Evolutionary conservation across 2,113 vertebrate species (phyloP), one percentile per base, ranked within the genome.

Genomic region (Nannospalax galili): DNA sequence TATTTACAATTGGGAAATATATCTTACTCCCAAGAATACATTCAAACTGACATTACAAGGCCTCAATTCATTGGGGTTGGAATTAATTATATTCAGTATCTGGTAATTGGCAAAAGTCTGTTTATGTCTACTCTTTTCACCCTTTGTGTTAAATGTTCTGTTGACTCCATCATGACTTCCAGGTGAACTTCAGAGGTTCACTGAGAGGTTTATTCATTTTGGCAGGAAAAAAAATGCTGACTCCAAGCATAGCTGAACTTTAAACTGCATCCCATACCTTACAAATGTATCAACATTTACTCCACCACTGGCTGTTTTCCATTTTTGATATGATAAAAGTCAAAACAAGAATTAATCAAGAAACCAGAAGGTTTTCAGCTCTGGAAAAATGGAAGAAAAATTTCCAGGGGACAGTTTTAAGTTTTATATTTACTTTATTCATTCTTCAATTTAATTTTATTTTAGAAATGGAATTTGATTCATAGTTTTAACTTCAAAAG

Each of bases 121-220:
- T 91, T 96, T 96, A 85, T 32, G 72, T 96, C 91, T 95, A 32
- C 16, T 91, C 52, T 56, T 15, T 16, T 88, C 48, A 92, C 32
- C 65, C 52, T 95, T 86, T 85, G 37, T 91, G 65, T 91, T 97
- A 80, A 94, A 85, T 84, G 80, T 91, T 97, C 95, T 85, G n/a
- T 65, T 95, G 89, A 88, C 69, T 85, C 85, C 80, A 77, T 77
- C 45, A 56, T 95, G 94, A 95, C 95, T 95, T 89, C 48, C 88
- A 95, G 93, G 91, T 96, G 88, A 97, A 97, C 65, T 84, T 96
- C 35, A 88, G 88, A 95, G 37, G 95, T 96, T 97, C 92, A 95
- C 26, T 17, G 56, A 91, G 69, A 96, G 94, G 92, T 97, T 97
- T 96, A 93, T 96, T 96, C 93, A 84, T 96, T 96, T 97, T 97